Percentiles rank a stretch among this genome's conserved stretches.
phyloP scores from a whole-genome alignment of 2,113 vertebrate genomes.

The Silurus meridionalis region DNA sequence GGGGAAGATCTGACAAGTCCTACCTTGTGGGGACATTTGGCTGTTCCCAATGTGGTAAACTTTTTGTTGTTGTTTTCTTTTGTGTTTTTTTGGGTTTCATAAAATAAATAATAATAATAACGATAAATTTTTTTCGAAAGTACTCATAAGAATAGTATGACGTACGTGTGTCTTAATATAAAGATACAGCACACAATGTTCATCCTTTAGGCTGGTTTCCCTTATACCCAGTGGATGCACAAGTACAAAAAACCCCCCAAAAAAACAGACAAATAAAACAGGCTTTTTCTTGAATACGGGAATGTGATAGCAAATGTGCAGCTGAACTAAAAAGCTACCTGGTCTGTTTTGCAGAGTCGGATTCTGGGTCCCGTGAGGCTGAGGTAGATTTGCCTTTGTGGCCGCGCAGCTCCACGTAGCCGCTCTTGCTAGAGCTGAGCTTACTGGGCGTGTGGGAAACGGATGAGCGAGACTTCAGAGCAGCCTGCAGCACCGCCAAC shows the following conservation, averaged over 20 bases:
- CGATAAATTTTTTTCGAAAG: not conserved
- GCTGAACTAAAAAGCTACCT: conserved; percentile 73
- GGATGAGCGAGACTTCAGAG: conserved; percentile 72
- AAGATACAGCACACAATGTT: not conserved
- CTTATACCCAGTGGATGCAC: not conserved
- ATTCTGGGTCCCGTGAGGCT: conserved; percentile 85
- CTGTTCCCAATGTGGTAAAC: not conserved
- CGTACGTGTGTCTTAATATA: not conserved
- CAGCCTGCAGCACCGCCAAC: conserved; percentile 81
- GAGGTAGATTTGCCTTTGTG: conserved; percentile 92
- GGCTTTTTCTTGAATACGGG: conserved; percentile 11
- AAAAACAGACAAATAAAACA: conserved; percentile 24
- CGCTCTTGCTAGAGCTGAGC: conserved; percentile 78
- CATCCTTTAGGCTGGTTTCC: conserved; percentile 18
- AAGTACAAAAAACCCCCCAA: conserved; percentile 43
- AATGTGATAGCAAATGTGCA: conserved; percentile 14
- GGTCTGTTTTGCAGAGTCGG: conserved; percentile 94
- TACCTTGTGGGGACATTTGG: not conserved
- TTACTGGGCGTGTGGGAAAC: conserved; percentile 66
- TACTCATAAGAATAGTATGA: not conserved
- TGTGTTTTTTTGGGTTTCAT: not conserved
- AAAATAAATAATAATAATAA: not conserved
- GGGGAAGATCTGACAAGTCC: not conserved
- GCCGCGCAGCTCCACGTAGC: conserved; percentile 87
- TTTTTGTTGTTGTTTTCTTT: not conserved